Base-by-base conservation (phyloP, 2,888 invertebrate genomes). In the Quadroppia sp. region DNA sequence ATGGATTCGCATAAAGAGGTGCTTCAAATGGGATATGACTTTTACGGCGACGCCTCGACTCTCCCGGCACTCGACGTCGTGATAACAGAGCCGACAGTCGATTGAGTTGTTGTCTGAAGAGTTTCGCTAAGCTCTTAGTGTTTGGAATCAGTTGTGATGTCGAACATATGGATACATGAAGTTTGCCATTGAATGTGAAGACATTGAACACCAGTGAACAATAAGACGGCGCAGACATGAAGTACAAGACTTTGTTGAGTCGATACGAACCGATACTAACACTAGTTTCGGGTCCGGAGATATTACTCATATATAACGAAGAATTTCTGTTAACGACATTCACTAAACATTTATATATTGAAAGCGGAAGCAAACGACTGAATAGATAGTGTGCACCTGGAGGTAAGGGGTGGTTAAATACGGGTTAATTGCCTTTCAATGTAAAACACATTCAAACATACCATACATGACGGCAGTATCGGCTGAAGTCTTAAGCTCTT, bases 141-240 rank as follows among this genome's bases (percentile, higher is more conserved):
- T 71, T 59, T 23, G 71, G 56, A 11, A 76, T 61, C n/a, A 76
- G 48, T 67, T 75, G 70, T 9, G 76, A 75, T 30, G 32, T 48
- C 4, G 85, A 82, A n/a, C 84, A 81, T 40, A 86, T 84, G 15
- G 85, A 82, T 77, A 86, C 80, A 76, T 83, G 83, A 53, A 86
- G 80, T 77, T 83, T 83, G 77, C 86, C 85, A 15, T 83, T 84
- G 79, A 86, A 86, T 50, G 84, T 85, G 77, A 86, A 82, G 75
- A 85, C 83, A 11, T 86, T 84, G 45, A 86, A 82, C 1, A 84
- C 82, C 36, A 86, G 80, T 11, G 84, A 83, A 64, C 85, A 81
- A 30, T 82, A 80, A 23, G 83, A 82, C 40, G 83, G 81, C 6
- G 85, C 83, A 1, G 86, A 85, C 77, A 84, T 81, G 81, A 85